phyloP scores from a whole-genome alignment of 92 coral and sea anemone genomes.

The Phymanthus crucifer region DNA sequence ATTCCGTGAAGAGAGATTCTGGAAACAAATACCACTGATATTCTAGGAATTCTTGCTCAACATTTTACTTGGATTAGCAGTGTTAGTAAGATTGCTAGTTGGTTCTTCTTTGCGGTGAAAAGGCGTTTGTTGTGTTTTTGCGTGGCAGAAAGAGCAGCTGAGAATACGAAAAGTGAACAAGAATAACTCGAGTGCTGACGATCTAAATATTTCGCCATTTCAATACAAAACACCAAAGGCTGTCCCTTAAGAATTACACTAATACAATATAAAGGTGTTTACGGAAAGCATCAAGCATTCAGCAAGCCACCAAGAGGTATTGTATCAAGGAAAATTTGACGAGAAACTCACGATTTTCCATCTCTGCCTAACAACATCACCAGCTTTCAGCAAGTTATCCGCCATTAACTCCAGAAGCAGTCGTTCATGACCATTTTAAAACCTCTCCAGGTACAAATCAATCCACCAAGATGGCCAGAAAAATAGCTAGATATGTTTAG shows the following conservation, averaged over 20 bases:
- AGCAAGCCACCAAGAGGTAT: not conserved
- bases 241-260: slow-evolving; percentile 6
- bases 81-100: not conserved
- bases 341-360: slow-evolving; percentile 95
- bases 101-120: not conserved
- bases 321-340: not conserved
- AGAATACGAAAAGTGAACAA: not conserved
- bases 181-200: not conserved
- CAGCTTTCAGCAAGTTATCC: slow-evolving; percentile 89
- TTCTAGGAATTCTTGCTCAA: not conserved
- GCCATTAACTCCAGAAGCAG: slow-evolving; percentile 69
- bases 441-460: slow-evolving; percentile 6
- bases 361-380: slow-evolving; percentile 97
- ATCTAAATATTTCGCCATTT: not conserved
- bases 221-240: not conserved
- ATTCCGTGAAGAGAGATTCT: not conserved
- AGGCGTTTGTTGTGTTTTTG: not conserved
- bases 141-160: not conserved
- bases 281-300: not conserved
- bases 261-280: not conserved
- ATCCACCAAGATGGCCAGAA: not conserved
- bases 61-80: not conserved
- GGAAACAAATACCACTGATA: not conserved
- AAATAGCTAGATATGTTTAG: not conserved
- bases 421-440: slow-evolving; percentile 46